These are phyloP conservation scores for Sebastes oblongus DNA, from an alignment of 2,797 vertebrate genomes.

Conservation along the genomic window DNA sequence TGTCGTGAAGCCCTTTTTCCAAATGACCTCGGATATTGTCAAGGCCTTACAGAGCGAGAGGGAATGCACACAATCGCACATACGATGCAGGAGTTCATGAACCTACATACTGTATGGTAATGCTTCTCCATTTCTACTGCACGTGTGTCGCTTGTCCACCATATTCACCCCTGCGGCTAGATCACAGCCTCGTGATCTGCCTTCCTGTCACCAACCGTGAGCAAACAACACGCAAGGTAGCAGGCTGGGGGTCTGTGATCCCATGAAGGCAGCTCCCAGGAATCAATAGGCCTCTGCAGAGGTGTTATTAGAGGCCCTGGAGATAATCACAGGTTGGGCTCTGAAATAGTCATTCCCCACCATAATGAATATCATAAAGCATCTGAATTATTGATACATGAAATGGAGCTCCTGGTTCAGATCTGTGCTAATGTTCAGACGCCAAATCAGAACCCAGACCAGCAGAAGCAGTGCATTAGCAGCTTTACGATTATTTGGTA, in stretches of 20 bases:
- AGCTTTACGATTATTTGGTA: constrained; percentile 30
- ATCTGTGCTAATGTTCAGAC: constrained; percentile 19
- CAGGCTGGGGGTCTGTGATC: constrained; percentile 29
- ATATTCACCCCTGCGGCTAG: constrained; percentile 19
- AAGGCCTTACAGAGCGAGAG: background rate
- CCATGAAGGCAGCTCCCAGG: constrained; percentile 28
- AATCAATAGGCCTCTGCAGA: constrained; percentile 67
- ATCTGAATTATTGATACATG: constrained; percentile 64
- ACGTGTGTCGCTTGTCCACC: constrained; percentile 6
- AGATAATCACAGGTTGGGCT: constrained; percentile 66
- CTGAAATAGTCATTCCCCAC: constrained; percentile 45
- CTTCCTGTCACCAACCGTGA: constrained; percentile 24
- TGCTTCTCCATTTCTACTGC: constrained; percentile 1
- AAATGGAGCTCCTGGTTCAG: constrained; percentile 44
- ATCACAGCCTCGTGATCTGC: constrained; percentile 16
- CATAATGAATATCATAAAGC: constrained; percentile 67
- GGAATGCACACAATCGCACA: background rate
- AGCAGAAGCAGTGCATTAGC: background rate
- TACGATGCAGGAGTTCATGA: background rate
- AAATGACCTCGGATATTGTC: constrained; percentile 34
- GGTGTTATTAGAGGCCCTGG: constrained; percentile 54
- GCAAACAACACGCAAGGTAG: constrained; percentile 46
- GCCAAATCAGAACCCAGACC: constrained; percentile 9
- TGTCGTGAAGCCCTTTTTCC: constrained; percentile 26
- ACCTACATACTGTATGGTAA: background rate